Percentiles rank a stretch among this genome's conserved stretches.
Conservation (phyloP, 2,797 vertebrate genomes). For the Propithecus perrieri region DNA sequence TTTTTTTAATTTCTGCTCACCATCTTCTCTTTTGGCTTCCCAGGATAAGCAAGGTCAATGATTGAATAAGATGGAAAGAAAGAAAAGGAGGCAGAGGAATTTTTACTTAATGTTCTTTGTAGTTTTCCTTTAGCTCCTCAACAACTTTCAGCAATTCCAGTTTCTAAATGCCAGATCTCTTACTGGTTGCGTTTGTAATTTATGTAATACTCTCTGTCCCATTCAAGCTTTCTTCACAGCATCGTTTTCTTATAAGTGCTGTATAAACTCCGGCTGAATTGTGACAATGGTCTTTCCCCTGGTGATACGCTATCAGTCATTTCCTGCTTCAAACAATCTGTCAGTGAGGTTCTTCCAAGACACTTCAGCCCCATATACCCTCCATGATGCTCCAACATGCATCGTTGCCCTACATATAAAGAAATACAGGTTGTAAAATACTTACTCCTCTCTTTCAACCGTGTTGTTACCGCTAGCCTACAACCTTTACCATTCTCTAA, state of each 20-base stretch:
- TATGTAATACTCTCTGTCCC: background rate
- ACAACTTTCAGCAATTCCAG: background rate
- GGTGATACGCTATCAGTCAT: too few species aligned
- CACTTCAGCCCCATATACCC: fast-evolving
- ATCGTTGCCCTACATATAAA: background rate
- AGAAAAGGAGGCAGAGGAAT: background rate
- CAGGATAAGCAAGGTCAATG: background rate
- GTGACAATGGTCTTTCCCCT: background rate
- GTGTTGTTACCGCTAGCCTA: background rate
- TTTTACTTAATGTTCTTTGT: background rate
- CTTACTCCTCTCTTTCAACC: background rate
- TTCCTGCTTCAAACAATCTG: background rate
- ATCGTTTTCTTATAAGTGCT: background rate
- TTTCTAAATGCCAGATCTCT: background rate
- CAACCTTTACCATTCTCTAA: background rate
- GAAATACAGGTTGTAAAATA: background rate
- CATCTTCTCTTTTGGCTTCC: background rate
- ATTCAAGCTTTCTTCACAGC: background rate
- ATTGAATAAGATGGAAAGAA: background rate
- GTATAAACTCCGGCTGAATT: background rate
- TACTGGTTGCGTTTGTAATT: background rate
- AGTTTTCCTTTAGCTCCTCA: background rate
- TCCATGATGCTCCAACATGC: background rate
- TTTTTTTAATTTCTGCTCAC: background rate
- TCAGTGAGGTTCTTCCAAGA: background rate